Conservation (phyloP, 2,797 vertebrate genomes). For the Sebastes melanostomus region DNA sequence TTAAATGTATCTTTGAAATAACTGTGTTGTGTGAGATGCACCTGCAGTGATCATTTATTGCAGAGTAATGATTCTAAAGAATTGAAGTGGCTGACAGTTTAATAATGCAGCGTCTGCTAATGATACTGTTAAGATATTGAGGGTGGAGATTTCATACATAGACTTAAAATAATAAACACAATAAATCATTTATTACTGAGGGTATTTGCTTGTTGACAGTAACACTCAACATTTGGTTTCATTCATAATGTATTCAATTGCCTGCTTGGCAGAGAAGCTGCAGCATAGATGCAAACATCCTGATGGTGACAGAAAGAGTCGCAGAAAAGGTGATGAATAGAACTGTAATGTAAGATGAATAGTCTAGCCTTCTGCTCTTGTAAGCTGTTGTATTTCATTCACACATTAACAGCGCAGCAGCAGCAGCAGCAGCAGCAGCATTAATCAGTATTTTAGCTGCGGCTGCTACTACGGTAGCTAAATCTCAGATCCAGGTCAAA, state of each 20-base stretch:
- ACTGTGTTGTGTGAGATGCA: background rate
- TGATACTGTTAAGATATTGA: background rate
- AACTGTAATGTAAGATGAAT: conserved; percentile 44
- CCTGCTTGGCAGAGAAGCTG: conserved; percentile 30
- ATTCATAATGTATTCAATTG: conserved; percentile 15
- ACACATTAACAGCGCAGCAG: conserved; percentile 21
- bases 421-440: conserved; percentile 20
- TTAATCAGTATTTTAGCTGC: conserved; percentile 40
- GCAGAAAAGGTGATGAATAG: conserved; percentile 28
- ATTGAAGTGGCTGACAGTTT: background rate
- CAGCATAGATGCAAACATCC: conserved; percentile 24
- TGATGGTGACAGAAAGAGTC: conserved; percentile 22
- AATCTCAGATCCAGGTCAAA: conserved; percentile 39
- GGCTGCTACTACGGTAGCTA: conserved; percentile 9
- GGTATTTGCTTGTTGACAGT: conserved; percentile 4
- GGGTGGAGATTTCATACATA: background rate
- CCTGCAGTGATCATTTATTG: conserved; percentile 1
- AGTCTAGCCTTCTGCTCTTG: conserved; percentile 25
- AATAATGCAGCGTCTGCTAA: background rate
- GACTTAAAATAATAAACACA: background rate
- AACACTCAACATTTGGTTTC: background rate
- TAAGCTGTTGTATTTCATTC: conserved; percentile 36
- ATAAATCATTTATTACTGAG: background rate
- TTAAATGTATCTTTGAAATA: background rate
- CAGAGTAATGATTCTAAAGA: background rate